These are phyloP conservation scores for Drosophila cognata DNA, from an alignment of 2,888 invertebrate species.

Conservation along the genomic window DNA sequence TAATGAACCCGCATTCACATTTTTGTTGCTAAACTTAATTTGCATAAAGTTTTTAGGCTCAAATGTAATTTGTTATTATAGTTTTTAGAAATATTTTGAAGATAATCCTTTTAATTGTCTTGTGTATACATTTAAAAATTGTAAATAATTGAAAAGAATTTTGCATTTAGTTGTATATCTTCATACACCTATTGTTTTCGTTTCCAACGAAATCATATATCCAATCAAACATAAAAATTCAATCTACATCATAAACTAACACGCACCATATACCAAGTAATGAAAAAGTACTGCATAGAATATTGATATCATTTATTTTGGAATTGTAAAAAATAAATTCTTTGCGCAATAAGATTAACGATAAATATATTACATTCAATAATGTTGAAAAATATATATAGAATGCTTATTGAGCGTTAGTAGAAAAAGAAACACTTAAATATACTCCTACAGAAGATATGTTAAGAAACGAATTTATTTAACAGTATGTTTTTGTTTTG, in stretches of 20 bases:
- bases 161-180: conserved; percentile 12
- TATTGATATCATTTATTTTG: conserved; percentile 38
- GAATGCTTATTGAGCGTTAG: conserved; percentile 8
- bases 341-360: conserved; percentile 33
- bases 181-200: conserved; percentile 20
- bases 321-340: conserved; percentile 32
- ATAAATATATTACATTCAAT: conserved; percentile 1
- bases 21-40: conserved; percentile 18
- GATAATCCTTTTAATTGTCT: background rate
- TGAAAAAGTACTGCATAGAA: conserved; percentile 9
- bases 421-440: background rate
- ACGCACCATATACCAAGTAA: background rate
- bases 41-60: conserved; percentile 15
- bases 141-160: conserved; percentile 16
- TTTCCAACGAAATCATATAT: conserved; percentile 12
- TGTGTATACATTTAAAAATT: conserved; percentile 1
- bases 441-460: background rate
- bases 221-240: background rate
- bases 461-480: background rate
- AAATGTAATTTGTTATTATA: conserved; percentile 54
- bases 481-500: background rate
- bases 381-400: conserved; percentile 8
- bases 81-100: conserved; percentile 26
- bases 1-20: background rate
- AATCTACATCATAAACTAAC: conserved; percentile 1